Percentiles rank a stretch among this genome's conserved stretches.
Evolutionary conservation across 1,140 invertebrate species (phyloP).

Genomic region (Papilio xuthus): DNA sequence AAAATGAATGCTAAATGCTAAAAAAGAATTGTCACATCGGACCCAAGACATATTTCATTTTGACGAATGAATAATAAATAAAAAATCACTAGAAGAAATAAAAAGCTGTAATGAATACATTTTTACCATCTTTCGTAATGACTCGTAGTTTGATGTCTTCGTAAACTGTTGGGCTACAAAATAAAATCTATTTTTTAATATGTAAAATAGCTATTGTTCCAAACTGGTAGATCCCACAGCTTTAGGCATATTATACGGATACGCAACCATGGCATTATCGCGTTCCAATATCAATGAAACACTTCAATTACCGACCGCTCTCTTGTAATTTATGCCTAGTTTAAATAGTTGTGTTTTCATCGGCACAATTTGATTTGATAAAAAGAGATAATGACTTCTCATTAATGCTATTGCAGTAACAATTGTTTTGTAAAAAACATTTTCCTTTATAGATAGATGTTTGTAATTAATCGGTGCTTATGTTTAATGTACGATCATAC

Average conservation of each 20-base stretch:
- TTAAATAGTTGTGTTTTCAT: conserved; percentile 28
- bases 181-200: not conserved
- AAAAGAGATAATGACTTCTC: conserved; percentile 23
- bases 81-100: no score
- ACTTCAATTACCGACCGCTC: conserved; percentile 17
- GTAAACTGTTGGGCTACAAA: not conserved
- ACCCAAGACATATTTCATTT: no score
- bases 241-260: not conserved
- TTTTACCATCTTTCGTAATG: not conserved
- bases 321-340: conserved; percentile 18
- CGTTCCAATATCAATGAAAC: conserved; percentile 9
- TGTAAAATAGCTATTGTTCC: not conserved
- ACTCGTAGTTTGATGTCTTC: not conserved
- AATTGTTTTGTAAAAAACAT: conserved; percentile 10
- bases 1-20: not conserved
- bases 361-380: conserved; percentile 26
- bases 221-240: not conserved
- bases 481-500: not conserved
- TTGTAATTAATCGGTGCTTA: not conserved
- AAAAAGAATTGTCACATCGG: no score
- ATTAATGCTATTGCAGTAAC: conserved; percentile 4
- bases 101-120: not conserved
- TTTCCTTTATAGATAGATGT: not conserved
- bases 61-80: no score
- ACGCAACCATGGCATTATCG: not conserved